Evolutionary conservation across 2,797 vertebrate species (phyloP).

Genomic region (Morus bassanus): DNA sequence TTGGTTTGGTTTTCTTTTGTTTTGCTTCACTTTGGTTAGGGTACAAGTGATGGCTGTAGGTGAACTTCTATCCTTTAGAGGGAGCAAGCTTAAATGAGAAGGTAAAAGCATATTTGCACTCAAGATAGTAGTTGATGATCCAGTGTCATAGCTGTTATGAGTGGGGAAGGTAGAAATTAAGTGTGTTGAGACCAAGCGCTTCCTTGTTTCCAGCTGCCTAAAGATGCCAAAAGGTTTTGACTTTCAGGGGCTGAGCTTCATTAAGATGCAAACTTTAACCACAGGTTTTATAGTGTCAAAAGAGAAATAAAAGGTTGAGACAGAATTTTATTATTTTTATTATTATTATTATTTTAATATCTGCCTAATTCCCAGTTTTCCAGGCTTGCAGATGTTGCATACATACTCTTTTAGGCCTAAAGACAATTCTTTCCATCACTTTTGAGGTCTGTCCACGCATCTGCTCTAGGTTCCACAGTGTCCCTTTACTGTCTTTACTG

Average conservation of each 20-base stretch:
- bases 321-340: background rate
- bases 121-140: background rate
- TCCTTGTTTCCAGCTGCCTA: background rate
- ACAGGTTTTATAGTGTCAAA: background rate
- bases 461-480: background rate
- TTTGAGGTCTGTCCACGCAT: background rate
- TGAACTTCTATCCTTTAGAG: background rate
- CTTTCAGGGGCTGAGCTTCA: background rate
- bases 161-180: background rate
- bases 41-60: background rate
- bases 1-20: background rate
- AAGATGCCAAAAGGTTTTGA: background rate
- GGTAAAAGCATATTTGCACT: background rate
- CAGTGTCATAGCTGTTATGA: background rate
- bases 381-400: too few species aligned
- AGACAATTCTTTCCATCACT: background rate
- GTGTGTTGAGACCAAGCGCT: background rate
- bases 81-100: background rate
- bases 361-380: background rate
- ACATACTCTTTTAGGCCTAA: background rate
- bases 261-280: background rate
- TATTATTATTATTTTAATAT: background rate
- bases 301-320: background rate
- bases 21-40: background rate
- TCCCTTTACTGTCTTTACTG: background rate